phyloP scores from a whole-genome alignment of 2,888 invertebrate genomes.

The Cephus runcator region DNA sequence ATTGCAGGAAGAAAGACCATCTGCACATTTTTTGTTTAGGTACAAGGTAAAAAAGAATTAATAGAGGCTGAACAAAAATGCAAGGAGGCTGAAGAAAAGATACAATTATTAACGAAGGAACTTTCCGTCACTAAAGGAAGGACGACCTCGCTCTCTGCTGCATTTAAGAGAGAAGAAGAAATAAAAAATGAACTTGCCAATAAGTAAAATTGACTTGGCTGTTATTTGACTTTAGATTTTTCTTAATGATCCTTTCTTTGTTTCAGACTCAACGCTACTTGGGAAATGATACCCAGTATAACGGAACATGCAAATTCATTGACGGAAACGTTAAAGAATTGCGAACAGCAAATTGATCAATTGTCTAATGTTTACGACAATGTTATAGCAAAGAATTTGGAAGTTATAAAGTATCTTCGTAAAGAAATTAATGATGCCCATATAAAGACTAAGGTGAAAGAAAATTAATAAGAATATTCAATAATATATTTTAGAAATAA shows the following conservation, averaged over 20 bases:
- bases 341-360: conserved; percentile 34
- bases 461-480: conserved; percentile 5
- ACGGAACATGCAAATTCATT: conserved; percentile 39
- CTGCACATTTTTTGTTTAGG: not conserved
- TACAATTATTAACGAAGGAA: not conserved
- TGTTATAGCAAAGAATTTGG: conserved; percentile 19
- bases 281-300: conserved; percentile 34
- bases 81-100: not conserved
- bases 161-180: conserved; percentile 16
- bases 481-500: not conserved
- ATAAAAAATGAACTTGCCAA: conserved; percentile 14
- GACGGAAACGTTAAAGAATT: conserved; percentile 34
- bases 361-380: conserved; percentile 31
- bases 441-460: conserved; percentile 14
- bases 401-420: not conserved
- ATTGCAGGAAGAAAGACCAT: not conserved
- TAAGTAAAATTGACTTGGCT: conserved; percentile 20
- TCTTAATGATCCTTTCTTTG: not conserved
- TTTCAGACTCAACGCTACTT: conserved; percentile 35
- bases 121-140: not conserved
- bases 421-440: not conserved
- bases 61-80: not conserved
- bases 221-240: not conserved
- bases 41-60: not conserved
- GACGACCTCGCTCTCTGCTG: not conserved